Percentiles rank a stretch among this genome's conserved stretches.
Evolutionary conservation across 2,113 vertebrate species (phyloP).

Genomic region (Daphoenositta chrysoptera): DNA sequence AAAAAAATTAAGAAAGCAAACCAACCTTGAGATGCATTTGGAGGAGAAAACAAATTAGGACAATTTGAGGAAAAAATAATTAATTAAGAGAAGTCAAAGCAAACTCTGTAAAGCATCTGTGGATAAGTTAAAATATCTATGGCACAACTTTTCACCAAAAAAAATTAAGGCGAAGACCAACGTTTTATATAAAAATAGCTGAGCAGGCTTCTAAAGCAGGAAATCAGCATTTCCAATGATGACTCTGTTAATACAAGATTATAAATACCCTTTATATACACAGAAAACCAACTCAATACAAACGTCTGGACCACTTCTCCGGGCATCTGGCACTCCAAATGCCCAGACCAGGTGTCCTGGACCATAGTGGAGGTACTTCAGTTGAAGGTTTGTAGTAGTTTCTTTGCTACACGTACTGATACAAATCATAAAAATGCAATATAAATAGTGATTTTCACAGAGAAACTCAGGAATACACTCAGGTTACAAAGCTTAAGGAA

Average conservation of each 20-base stretch:
- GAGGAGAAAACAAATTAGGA: neutral
- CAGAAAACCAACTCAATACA: conserved; percentile 15
- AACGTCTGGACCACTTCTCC: neutral
- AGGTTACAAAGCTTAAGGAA: neutral
- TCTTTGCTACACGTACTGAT: conserved; percentile 43
- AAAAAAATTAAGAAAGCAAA: neutral
- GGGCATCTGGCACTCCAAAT: conserved; percentile 8
- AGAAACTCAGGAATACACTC: neutral
- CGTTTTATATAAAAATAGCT: conserved; percentile 65
- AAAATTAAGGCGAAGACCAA: conserved; percentile 57
- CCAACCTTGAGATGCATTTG: neutral
- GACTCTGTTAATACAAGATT: conserved; percentile 54
- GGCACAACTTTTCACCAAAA: conserved; percentile 50
- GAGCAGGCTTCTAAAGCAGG: conserved; percentile 57
- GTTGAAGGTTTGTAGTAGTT: conserved; percentile 29
- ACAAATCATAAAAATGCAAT: conserved; percentile 35
- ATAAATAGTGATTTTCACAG: conserved; percentile 37
- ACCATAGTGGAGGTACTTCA: conserved; percentile 55
- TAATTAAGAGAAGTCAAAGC: neutral
- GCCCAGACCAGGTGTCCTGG: conserved; percentile 11
- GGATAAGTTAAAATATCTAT: conserved; percentile 45
- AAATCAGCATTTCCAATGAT: conserved; percentile 37
- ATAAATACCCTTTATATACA: conserved; percentile 70
- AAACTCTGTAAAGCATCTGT: conserved; percentile 5
- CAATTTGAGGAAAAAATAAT: neutral